Conservation (phyloP, 2,113 vertebrate genomes). For the Galbula dea region DNA sequence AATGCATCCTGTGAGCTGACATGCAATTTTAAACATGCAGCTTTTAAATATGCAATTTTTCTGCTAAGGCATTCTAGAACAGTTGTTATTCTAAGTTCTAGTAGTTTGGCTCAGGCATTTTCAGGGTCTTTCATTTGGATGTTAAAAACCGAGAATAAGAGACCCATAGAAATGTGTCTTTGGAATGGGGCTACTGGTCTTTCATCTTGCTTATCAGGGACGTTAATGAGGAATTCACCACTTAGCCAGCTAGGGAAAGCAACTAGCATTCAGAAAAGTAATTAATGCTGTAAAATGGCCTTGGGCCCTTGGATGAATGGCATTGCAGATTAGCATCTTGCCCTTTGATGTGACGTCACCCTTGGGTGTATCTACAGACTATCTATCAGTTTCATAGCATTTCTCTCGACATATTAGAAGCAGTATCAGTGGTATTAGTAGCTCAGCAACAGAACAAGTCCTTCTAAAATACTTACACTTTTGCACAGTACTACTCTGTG, state of each 20-base stretch:
- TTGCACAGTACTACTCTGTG: not conserved
- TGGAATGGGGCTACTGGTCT: not conserved
- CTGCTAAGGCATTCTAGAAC: not conserved
- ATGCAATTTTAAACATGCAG: not conserved
- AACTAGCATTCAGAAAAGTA: not conserved
- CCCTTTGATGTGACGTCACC: not conserved
- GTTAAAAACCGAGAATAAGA: not conserved
- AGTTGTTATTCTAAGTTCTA: not conserved
- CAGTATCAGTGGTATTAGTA: not conserved
- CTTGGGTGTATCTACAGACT: not conserved
- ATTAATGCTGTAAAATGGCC: not conserved
- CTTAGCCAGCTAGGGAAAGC: not conserved
- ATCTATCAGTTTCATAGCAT: not conserved
- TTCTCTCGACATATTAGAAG: not conserved
- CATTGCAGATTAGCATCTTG: not conserved
- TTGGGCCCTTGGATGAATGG: not conserved
- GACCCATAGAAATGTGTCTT: not conserved
- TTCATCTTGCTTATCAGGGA: not conserved
- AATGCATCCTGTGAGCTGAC: not conserved
- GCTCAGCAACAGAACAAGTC: not conserved
- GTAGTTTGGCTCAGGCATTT: not conserved
- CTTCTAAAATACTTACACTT: not conserved
- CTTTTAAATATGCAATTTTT: not conserved
- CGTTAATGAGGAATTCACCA: slow-evolving; percentile 2
- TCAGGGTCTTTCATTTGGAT: not conserved